phyloP scores from a whole-genome alignment of 2,888 invertebrate species.

The Schizaphis graminum region DNA sequence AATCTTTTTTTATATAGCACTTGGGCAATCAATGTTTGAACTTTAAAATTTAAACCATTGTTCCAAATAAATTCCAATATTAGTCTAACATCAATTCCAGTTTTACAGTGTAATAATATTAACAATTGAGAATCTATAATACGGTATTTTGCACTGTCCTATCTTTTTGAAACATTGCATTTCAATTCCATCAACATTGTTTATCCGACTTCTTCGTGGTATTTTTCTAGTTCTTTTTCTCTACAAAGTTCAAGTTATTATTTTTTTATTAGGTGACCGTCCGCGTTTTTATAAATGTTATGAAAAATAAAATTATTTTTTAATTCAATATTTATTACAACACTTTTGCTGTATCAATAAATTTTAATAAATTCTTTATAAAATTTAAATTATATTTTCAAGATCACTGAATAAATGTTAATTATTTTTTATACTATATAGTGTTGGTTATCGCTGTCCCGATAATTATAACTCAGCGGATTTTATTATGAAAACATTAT shows the following conservation, averaged over 20 bases:
- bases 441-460: conserved; percentile 83
- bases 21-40: not conserved
- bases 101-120: not conserved
- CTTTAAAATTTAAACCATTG: not conserved
- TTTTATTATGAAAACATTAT: conserved; percentile 87
- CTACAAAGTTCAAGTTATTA: no score
- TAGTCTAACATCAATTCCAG: not conserved
- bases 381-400: not conserved
- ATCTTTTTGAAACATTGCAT: no score
- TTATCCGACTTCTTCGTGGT: no score
- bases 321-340: not conserved
- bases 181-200: no score
- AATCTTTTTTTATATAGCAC: not conserved
- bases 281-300: not conserved
- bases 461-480: conserved; percentile 91
- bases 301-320: not conserved
- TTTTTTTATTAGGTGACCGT: no score
- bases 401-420: not conserved
- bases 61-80: not conserved
- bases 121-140: not conserved
- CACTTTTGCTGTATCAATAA: not conserved
- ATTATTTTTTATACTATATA: conserved; percentile 71
- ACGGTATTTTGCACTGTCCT: no score
- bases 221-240: no score
- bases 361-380: not conserved